Conservation (phyloP, 2,888 invertebrate genomes). For the Tetramorium bicarinatum region DNA sequence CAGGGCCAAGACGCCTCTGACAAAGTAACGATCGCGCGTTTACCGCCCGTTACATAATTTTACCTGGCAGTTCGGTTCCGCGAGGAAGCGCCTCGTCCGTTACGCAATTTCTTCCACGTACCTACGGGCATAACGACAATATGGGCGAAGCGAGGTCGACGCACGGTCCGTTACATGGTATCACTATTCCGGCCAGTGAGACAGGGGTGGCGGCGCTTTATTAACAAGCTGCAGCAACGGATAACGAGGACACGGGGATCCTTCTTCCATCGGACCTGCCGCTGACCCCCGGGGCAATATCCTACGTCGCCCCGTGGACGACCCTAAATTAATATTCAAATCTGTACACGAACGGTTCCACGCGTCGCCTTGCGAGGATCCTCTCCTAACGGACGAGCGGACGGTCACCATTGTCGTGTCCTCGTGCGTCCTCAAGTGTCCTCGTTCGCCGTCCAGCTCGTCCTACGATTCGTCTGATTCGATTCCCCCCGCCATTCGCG, state of each 20-base stretch:
- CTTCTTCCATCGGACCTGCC: conserved; percentile 63
- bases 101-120: conserved; percentile 53
- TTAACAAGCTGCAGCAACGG: conserved; percentile 73
- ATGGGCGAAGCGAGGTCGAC: conserved; percentile 7
- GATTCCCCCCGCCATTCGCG: conserved; percentile 36
- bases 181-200: conserved; percentile 58
- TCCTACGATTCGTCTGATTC: conserved; percentile 69
- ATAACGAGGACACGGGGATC: conserved; percentile 69
- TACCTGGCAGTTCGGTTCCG: conserved; percentile 35
- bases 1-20: conserved; percentile 15
- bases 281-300: conserved; percentile 74
- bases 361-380: conserved; percentile 57
- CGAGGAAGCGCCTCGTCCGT: conserved; percentile 48
- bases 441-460: conserved; percentile 68
- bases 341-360: conserved; percentile 77
- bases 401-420: conserved; percentile 70
- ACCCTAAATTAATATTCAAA: conserved; percentile 85
- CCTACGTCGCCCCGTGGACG: conserved; percentile 71
- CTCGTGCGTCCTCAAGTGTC: conserved; percentile 67
- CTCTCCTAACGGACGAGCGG: conserved; percentile 64
- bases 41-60: conserved; percentile 57
- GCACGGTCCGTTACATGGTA: conserved; percentile 62
- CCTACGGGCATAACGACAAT: conserved; percentile 34
- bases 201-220: conserved; percentile 66
- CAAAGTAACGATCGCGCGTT: conserved; percentile 52